These are phyloP conservation scores for Daubentonia madagascariensis DNA, from an alignment of 2,113 vertebrate species.

Conservation along the genomic window DNA sequence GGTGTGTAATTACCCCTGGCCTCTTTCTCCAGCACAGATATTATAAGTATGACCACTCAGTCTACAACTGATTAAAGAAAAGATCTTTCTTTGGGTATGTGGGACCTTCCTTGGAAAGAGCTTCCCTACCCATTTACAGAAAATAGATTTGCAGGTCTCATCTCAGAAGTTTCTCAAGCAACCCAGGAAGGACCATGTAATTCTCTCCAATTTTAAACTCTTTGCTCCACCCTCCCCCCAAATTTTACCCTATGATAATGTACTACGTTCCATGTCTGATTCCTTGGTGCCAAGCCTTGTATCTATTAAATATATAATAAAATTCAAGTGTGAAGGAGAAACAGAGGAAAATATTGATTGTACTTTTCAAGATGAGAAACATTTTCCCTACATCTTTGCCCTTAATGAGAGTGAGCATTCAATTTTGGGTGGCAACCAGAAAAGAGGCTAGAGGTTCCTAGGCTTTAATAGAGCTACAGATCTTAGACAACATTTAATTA, in stretches of 20 bases:
- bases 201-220: neutral
- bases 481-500: neutral
- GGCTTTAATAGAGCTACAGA: neutral
- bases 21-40: neutral
- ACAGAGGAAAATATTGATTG: neutral
- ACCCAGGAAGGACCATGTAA: neutral
- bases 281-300: neutral
- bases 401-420: neutral
- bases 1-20: neutral
- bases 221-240: neutral
- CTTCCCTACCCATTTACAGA: neutral
- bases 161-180: neutral
- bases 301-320: neutral
- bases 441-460: neutral
- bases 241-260: neutral
- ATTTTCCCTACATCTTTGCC: neutral
- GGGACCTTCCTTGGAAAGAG: neutral
- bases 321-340: neutral
- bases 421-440: neutral
- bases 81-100: neutral
- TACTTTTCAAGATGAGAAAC: neutral
- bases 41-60: neutral
- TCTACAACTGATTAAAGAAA: neutral
- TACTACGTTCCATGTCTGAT: neutral
- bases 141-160: neutral